Percentiles rank a stretch among this genome's conserved stretches.
Evolutionary conservation across 2,797 vertebrate species (phyloP).

Genomic region (Echeneis naucrates): DNA sequence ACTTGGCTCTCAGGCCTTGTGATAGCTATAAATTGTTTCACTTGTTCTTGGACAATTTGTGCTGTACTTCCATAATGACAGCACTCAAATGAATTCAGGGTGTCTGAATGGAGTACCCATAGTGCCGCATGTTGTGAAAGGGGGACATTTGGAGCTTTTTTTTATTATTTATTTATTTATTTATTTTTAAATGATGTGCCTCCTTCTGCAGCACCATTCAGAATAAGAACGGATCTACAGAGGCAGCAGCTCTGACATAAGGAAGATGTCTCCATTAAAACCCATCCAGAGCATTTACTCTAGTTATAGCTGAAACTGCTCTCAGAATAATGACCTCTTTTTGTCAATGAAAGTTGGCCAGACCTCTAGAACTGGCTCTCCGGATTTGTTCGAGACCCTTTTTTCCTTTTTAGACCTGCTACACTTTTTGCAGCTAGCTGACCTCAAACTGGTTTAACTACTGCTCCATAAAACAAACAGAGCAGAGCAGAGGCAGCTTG

Average conservation of each 20-base stretch:
- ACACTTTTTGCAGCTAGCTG: constrained; percentile 71
- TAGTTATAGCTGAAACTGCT: constrained; percentile 40
- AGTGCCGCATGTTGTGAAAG: constrained; percentile 64
- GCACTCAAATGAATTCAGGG: constrained; percentile 74
- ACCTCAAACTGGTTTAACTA: constrained; percentile 72
- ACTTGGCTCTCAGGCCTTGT: constrained; percentile 78
- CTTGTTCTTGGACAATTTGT: constrained; percentile 83
- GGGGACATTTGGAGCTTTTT: constrained; percentile 64
- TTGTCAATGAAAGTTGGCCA: constrained; percentile 69
- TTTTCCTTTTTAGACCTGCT: constrained; percentile 73
- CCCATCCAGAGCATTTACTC: constrained; percentile 52
- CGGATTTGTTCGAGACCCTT: constrained; percentile 63
- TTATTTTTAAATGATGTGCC: constrained; percentile 47
- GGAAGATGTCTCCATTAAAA: constrained; percentile 54
- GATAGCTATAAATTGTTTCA: constrained; percentile 84
- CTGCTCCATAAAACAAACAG: constrained; percentile 85
- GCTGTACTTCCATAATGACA: constrained; percentile 82
- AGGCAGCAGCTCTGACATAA: constrained; percentile 36
- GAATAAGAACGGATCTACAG: constrained; percentile 56
- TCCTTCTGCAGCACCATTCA: constrained; percentile 31
- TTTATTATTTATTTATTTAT: too few relatives aligned
- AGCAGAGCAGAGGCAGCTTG: constrained; percentile 83
- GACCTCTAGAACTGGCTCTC: constrained; percentile 59
- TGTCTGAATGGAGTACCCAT: constrained; percentile 63
- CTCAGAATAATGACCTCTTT: constrained; percentile 78